phyloP scores from a whole-genome alignment of 2,797 vertebrate species.

The Lycodopsis pacificus region DNA sequence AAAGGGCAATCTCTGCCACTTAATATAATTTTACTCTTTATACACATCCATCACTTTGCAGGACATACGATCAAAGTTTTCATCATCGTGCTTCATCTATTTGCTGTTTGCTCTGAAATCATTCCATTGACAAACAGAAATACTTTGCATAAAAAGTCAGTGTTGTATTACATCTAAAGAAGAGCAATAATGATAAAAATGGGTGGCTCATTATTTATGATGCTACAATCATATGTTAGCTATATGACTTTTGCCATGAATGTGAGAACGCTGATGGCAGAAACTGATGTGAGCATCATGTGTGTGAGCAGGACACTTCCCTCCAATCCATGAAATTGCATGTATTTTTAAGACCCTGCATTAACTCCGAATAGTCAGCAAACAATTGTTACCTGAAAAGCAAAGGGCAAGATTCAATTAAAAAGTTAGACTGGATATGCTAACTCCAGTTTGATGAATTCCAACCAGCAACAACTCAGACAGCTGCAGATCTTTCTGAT shows the following conservation, averaged over 20 bases:
- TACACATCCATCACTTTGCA: not conserved
- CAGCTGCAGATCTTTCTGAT: slow-evolving; percentile 1
- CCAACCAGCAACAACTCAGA: not conserved
- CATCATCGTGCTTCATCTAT: not conserved
- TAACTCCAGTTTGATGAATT: not conserved
- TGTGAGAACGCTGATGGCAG: slow-evolving; percentile 19
- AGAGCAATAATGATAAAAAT: slow-evolving; percentile 1
- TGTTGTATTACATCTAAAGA: slow-evolving; percentile 6
- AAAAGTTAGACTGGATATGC: not conserved
- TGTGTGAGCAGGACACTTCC: slow-evolving; percentile 49
- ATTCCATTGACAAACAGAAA: slow-evolving; percentile 22
- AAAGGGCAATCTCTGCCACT: slow-evolving; percentile 34
- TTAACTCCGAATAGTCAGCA: too few species aligned
- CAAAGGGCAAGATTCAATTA: not conserved
- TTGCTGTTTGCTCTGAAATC: slow-evolving; percentile 24
- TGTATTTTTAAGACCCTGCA: too few species aligned
- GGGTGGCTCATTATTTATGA: slow-evolving; percentile 1
- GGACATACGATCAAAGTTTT: not conserved
- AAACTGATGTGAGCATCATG: slow-evolving; percentile 44
- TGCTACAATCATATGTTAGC: not conserved
- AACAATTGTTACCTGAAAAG: too few species aligned
- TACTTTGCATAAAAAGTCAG: slow-evolving; percentile 10
- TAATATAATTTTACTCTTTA: slow-evolving; percentile 3
- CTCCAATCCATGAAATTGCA: slow-evolving; percentile 33
- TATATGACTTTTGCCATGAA: slow-evolving; percentile 6